phyloP scores from a whole-genome alignment of 2,113 vertebrate species.

The Chauna torquata region DNA sequence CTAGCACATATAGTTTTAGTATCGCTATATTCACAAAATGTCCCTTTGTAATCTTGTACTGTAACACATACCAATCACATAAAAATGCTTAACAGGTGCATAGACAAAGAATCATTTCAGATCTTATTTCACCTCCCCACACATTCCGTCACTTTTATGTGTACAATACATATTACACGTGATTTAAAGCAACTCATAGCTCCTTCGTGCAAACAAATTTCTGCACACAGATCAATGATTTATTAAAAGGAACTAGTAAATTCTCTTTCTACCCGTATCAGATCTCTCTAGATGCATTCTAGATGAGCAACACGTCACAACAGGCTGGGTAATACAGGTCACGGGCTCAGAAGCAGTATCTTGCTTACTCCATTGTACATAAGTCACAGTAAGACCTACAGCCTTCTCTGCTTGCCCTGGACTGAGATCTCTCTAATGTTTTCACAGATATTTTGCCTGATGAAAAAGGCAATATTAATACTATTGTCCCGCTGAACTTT shows the following conservation, averaged over 20 bases:
- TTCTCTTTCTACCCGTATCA: neutral
- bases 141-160: neutral
- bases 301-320: neutral
- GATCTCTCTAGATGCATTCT: neutral
- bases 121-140: neutral
- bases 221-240: neutral
- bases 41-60: neutral
- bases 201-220: neutral
- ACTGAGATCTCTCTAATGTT: neutral
- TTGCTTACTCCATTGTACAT: neutral
- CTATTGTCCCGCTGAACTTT: neutral
- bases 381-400: neutral
- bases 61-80: neutral
- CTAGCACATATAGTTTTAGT: neutral
- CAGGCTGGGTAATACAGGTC: neutral
- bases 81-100: neutral
- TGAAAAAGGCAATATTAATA: neutral
- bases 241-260: neutral
- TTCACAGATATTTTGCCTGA: neutral
- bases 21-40: neutral
- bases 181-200: neutral
- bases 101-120: neutral
- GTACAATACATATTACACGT: neutral
- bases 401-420: neutral
- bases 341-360: neutral